Evolutionary conservation across 1,140 invertebrate genomes (phyloP).

Genomic region (Holotrichia oblita): DNA sequence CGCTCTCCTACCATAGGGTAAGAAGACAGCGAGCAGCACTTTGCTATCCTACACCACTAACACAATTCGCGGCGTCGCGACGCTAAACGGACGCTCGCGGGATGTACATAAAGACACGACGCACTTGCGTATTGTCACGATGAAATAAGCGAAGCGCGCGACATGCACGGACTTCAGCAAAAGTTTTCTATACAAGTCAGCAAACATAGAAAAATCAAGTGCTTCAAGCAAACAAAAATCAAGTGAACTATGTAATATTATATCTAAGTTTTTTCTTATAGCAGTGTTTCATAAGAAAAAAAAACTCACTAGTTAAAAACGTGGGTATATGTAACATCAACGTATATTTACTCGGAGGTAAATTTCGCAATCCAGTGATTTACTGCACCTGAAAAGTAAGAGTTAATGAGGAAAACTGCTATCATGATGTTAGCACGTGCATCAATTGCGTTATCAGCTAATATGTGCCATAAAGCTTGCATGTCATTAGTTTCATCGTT

Average conservation of each 20-base stretch:
- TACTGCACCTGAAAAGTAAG: background rate
- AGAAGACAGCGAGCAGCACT: background rate
- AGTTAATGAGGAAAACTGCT: background rate
- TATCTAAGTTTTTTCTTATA: too few species aligned
- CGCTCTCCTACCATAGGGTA: conserved; percentile 14
- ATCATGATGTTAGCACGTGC: conserved; percentile 5
- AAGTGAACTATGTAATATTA: background rate
- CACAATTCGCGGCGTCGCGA: conserved; percentile 47
- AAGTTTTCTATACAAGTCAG: conserved; percentile 2
- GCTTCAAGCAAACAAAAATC: background rate
- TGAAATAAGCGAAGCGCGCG: conserved; percentile 34
- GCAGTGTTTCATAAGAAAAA: too few species aligned
- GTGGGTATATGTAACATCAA: too few species aligned
- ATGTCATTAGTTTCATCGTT: background rate
- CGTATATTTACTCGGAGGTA: too few species aligned
- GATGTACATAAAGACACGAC: conserved; percentile 2
- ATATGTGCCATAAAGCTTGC: background rate
- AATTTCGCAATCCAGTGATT: background rate
- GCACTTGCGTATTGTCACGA: conserved; percentile 29
- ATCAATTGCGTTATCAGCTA: background rate
- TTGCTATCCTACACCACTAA: conserved; percentile 39
- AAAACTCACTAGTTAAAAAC: too few species aligned
- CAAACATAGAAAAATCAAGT: background rate
- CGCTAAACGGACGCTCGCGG: conserved; percentile 43
- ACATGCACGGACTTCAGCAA: background rate